phyloP scores from a whole-genome alignment of 2,888 invertebrate genomes.

The Drosophila mercatorum region DNA sequence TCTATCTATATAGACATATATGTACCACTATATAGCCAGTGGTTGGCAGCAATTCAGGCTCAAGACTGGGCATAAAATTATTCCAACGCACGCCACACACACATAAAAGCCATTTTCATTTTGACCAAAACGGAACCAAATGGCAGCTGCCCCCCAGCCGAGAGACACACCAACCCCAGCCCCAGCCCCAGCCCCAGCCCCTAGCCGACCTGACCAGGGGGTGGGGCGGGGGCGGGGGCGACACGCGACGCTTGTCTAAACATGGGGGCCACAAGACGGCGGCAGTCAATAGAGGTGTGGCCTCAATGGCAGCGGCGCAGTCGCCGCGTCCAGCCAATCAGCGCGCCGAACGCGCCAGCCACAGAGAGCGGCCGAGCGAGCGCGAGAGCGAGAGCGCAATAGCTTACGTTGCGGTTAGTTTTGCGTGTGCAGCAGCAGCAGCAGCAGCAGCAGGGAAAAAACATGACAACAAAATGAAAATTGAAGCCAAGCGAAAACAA shows the following conservation, averaged over 20 bases:
- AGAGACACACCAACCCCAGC: neutral
- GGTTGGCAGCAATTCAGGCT: slow-evolving; percentile 56
- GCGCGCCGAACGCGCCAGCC: slow-evolving; percentile 34
- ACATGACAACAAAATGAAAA: slow-evolving; percentile 67
- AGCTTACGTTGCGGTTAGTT: slow-evolving; percentile 58
- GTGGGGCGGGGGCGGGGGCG: slow-evolving; percentile 31
- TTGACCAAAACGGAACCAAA: slow-evolving; percentile 52
- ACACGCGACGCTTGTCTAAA: slow-evolving; percentile 56
- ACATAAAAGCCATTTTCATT: slow-evolving; percentile 80
- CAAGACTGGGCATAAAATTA: slow-evolving; percentile 66
- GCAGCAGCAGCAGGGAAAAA: slow-evolving; percentile 23
- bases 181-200: neutral
- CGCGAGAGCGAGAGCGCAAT: neutral
- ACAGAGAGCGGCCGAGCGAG: slow-evolving; percentile 32
- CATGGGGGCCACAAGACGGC: slow-evolving; percentile 45
- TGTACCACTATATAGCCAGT: slow-evolving; percentile 20
- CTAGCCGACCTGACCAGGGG: slow-evolving; percentile 5
- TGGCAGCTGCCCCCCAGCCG: slow-evolving; percentile 9
- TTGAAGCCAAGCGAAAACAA: slow-evolving; percentile 57
- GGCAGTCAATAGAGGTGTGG: slow-evolving; percentile 76
- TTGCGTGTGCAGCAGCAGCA: slow-evolving; percentile 71
- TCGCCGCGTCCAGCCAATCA: slow-evolving; percentile 73
- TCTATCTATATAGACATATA: slow-evolving; percentile 2
- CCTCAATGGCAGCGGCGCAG: slow-evolving; percentile 72
- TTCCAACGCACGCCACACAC: slow-evolving; percentile 68